Percentiles rank a stretch among this genome's conserved stretches.
These are phyloP conservation scores for Sparidentex hasta DNA, from an alignment of 2,797 vertebrate species.

Conservation along the genomic window DNA sequence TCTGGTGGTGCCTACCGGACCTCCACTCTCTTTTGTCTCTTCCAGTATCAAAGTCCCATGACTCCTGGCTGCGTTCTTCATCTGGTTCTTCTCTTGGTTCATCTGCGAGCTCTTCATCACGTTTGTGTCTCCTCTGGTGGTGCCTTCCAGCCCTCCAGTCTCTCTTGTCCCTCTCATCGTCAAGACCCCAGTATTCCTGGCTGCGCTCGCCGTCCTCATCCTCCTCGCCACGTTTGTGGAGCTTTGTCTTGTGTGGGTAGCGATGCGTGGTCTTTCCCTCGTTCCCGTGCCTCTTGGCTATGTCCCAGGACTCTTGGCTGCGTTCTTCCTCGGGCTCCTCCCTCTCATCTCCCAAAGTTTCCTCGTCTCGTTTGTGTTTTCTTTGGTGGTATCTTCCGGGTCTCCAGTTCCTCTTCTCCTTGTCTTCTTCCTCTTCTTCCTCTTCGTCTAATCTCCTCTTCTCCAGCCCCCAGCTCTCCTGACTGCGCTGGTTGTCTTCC, in stretches of 20 bases:
- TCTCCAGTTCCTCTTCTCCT: constrained; percentile 77
- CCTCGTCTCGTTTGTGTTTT: constrained; percentile 78
- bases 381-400: constrained; percentile 77
- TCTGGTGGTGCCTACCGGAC: constrained; percentile 73
- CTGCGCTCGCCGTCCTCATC: constrained; percentile 39
- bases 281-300: constrained; percentile 55
- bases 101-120: constrained; percentile 62
- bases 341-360: constrained; percentile 61
- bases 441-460: constrained; percentile 58
- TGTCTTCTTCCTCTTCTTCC: constrained; percentile 63
- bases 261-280: constrained; percentile 77
- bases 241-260: constrained; percentile 77
- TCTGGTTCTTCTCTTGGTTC: constrained; percentile 65
- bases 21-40: constrained; percentile 72
- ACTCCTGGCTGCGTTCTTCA: constrained; percentile 72
- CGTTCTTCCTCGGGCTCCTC: constrained; percentile 76
- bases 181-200: constrained; percentile 70
- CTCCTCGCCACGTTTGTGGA: constrained; percentile 73
- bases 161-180: constrained; percentile 72
- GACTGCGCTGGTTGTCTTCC: constrained; percentile 70
- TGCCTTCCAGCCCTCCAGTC: constrained; percentile 72
- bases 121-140: constrained; percentile 78
- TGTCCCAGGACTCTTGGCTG: constrained; percentile 80
- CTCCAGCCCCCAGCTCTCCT: constrained; percentile 71
- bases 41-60: constrained; percentile 58